Base-by-base conservation (phyloP, 2,888 invertebrate species). In the Tiphia femorata region DNA sequence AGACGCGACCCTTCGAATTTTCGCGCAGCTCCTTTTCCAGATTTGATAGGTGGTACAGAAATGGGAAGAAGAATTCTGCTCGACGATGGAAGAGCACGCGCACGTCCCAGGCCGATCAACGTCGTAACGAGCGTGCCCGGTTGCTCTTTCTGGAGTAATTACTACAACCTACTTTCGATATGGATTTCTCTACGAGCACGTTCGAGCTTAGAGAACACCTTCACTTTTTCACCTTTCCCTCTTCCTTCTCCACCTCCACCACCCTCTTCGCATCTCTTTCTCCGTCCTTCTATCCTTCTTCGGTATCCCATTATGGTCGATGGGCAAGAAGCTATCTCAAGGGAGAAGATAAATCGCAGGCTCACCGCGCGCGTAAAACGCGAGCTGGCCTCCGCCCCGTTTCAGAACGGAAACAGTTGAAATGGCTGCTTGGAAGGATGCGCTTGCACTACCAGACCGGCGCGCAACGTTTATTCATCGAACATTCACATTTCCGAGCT, bases 281-380 rank as follows among this genome's bases (percentile, higher is more conserved):
- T 6, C 6, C 29, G 12, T 33, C 33, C 14, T 33, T 33, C 33
- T 30, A 20, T 5, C 20, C 14, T 12, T n/a, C 20, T 30, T 7
- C 20, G 51, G 30, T 16, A 16, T 35, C 33, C 44, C 48, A 33
- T 57, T 44, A 40, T 56, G 7, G 21, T 33, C 35, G 20, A 29
- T 21, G 23, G 16, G 14, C 17, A 53, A 27, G 55, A 48, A 16
- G 8, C 16, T 44, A 29, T 40, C 25, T 17, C 20, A n/a, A 37
- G 20, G 8, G 16, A 49, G 49, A 49, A 8, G 29, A 49, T 49
- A 46, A 41, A 54, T 37, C 37, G 19, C n/a, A n/a, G n/a, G 30
- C 30, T 33, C 7, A 1, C 19, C 17, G 20, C 17, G 19, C n/a
- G 35, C 8, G 7, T 33, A 33, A 12, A 23, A 42, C 3, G 19